Conservation (phyloP, 2,888 invertebrate genomes). For the Prosapia bicincta region DNA sequence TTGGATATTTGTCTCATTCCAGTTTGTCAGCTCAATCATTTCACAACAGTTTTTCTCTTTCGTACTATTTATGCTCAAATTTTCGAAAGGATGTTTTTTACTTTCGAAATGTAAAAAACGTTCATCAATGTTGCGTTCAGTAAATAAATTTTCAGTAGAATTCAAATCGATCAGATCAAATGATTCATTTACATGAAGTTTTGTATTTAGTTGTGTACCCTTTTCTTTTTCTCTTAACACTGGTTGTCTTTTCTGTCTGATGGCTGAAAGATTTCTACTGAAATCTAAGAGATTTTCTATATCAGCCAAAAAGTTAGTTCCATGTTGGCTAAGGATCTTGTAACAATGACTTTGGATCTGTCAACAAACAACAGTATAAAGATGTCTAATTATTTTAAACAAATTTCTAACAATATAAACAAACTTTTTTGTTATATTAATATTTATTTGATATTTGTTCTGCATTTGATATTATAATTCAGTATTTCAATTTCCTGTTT, state of each 20-base stretch:
- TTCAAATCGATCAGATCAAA: slow-evolving; percentile 20
- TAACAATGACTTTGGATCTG: slow-evolving; percentile 26
- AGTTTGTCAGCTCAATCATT: slow-evolving; percentile 13
- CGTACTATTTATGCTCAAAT: neutral
- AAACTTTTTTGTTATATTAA: too few relatives aligned
- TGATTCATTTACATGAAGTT: slow-evolving; percentile 1
- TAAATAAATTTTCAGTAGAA: slow-evolving; percentile 9
- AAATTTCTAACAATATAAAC: too few relatives aligned
- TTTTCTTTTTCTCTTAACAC: neutral
- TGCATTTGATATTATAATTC: neutral
- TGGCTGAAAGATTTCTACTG: slow-evolving; percentile 11
- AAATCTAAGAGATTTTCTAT: slow-evolving; percentile 26
- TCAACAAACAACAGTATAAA: neutral
- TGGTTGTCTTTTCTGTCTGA: neutral
- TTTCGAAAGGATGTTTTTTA: neutral
- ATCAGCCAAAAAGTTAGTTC: slow-evolving; percentile 21
- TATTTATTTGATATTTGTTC: neutral
- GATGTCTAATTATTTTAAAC: too few relatives aligned
- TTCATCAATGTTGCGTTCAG: slow-evolving; percentile 4
- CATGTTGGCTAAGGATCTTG: slow-evolving; percentile 23
- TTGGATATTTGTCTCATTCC: too few relatives aligned
- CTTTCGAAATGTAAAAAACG: too few relatives aligned
- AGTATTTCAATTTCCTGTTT: too few relatives aligned
- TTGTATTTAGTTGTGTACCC: too few relatives aligned
- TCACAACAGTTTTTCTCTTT: slow-evolving; percentile 4